phyloP scores from a whole-genome alignment of 2,888 invertebrate genomes.

The Melanchra persicariae region DNA sequence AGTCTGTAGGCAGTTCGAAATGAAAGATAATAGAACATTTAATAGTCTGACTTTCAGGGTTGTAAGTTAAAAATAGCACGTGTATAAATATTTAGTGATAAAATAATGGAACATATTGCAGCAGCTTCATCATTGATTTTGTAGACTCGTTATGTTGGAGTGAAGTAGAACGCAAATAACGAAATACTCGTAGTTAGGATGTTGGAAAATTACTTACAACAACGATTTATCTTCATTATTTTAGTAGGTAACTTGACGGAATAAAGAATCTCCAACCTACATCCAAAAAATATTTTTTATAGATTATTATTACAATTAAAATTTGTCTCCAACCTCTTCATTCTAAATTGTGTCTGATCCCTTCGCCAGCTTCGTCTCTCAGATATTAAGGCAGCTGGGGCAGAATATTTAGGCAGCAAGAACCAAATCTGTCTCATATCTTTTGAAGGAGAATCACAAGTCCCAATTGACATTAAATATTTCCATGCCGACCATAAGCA shows the following conservation, averaged over 20 bases:
- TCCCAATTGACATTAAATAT: slow-evolving; percentile 23
- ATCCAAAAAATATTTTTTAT: too few species aligned
- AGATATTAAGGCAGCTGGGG: background rate
- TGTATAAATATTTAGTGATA: slow-evolving; percentile 63
- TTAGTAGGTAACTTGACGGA: slow-evolving; percentile 12
- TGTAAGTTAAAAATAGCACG: slow-evolving; percentile 73
- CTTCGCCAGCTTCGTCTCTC: background rate
- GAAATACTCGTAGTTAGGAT: slow-evolving; percentile 43
- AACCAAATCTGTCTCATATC: background rate
- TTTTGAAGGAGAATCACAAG: slow-evolving; percentile 6
- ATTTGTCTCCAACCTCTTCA: background rate
- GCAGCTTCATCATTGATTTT: slow-evolving; percentile 32
- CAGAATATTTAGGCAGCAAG: background rate
- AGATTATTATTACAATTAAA: too few species aligned
- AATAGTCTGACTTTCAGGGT: slow-evolving; percentile 84
- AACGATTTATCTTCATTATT: slow-evolving; percentile 14
- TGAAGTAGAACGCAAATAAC: slow-evolving; percentile 6
- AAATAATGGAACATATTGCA: slow-evolving; percentile 45
- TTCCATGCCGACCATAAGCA: slow-evolving; percentile 16
- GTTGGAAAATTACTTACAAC: slow-evolving; percentile 21
- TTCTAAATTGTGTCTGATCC: background rate
- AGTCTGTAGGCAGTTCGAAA: slow-evolving; percentile 62
- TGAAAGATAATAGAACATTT: slow-evolving; percentile 69
- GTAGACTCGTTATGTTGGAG: slow-evolving; percentile 33
- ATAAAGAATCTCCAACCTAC: slow-evolving; percentile 13